Conservation (phyloP, 2,888 invertebrate species). For the Andrena haemorrhoa region DNA sequence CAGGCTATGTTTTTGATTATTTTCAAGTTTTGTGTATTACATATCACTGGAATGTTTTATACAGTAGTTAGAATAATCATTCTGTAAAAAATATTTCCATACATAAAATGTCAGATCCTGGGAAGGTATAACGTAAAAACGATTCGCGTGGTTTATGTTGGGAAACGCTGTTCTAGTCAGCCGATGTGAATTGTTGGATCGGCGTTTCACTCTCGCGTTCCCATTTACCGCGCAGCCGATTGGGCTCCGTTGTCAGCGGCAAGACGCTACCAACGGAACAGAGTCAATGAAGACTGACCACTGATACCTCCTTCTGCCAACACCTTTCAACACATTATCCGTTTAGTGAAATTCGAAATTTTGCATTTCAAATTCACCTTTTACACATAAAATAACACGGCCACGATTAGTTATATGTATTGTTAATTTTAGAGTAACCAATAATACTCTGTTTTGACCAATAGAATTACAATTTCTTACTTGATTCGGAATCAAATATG, state of each 20-base stretch:
- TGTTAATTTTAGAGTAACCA: not conserved
- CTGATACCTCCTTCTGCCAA: not conserved
- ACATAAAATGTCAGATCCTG: not conserved
- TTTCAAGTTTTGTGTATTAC: no score
- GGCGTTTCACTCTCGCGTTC: slow-evolving; percentile 84
- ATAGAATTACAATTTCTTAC: not conserved
- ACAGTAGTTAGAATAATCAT: no score
- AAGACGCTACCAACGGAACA: slow-evolving; percentile 14
- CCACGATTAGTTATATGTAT: not conserved
- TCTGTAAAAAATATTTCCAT: no score
- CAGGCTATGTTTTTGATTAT: no score
- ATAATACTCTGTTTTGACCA: not conserved
- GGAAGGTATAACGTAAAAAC: not conserved
- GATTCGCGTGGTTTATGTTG: slow-evolving; percentile 33
- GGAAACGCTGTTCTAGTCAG: slow-evolving; percentile 59
- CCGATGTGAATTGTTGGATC: slow-evolving; percentile 59
- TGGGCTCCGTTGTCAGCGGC: slow-evolving; percentile 58
- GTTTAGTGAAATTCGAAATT: not conserved
- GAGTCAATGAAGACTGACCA: not conserved
- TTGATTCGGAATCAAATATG: not conserved
- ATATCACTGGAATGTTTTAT: no score
- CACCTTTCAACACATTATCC: not conserved
- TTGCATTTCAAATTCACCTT: not conserved
- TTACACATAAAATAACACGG: not conserved
- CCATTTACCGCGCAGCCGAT: slow-evolving; percentile 80